Base-by-base conservation (phyloP, 23 tunicate genomes). In the Pegea sp. region DNA sequence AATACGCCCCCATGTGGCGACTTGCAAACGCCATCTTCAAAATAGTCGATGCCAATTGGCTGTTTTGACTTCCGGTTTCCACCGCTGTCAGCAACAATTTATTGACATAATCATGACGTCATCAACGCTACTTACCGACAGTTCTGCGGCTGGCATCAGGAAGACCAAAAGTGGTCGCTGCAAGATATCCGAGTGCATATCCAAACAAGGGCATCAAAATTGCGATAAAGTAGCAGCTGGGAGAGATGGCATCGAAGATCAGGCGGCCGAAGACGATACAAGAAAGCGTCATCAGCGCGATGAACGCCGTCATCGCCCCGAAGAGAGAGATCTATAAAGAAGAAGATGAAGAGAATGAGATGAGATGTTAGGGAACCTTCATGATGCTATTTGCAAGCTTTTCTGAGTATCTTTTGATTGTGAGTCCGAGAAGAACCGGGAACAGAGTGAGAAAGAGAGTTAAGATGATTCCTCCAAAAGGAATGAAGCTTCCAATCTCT, bases 41-140 rank as follows among this genome's bases (percentile, higher is more conserved):
- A 20, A 76, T 76, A 11, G 88, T 65, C n/a, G 88, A 60, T 30
- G 71, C 60, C 58, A 76, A 60, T 30, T 76, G 88, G 33, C 88
- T 76, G 88, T 76, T 76, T 33, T 76, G 88, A 68, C 88, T 68
- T 19, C 88, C 88, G 0, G 88, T 76, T 62, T 76, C 88, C 11
- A 76, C 68, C 3, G 73, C 86, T 73, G 60, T 31, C 24, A 54
- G 6, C 20, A 51, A 22, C 24, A 51, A 22, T 16, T 27, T 21
- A 16, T 38, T 38, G 46, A 16, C 46, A 38, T 8, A 38, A 38
- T 38, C 11, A 8, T 38, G 11, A 38, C 46, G 16, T 8, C 11
- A 38, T 38, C 46, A 38, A 38, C 30, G 2, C 31, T 26, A 22
- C 58, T 44, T 58, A 73, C 81, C 81, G 8, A 75, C 73, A 6